These are phyloP conservation scores for Pristiophorus japonicus DNA, from an alignment of 2,113 vertebrate genomes.

Conservation along the genomic window DNA sequence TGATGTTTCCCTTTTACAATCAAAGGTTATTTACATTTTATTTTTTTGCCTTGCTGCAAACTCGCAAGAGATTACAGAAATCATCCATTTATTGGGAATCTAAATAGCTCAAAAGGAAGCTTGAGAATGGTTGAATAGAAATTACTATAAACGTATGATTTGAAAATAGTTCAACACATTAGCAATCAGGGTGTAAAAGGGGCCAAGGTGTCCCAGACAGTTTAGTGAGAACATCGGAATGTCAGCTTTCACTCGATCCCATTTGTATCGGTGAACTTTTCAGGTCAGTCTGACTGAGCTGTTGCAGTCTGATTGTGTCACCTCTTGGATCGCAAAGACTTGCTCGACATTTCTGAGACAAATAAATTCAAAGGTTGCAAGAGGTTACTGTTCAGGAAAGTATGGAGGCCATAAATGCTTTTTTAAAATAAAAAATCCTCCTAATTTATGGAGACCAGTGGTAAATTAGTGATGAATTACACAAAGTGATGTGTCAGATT, in stretches of 20 bases:
- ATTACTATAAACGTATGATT: not conserved
- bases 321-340: not conserved
- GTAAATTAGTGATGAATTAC: not conserved
- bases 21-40: slow-evolving; percentile 28
- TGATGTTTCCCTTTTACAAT: not conserved
- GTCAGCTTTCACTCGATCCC: not conserved
- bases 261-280: not conserved
- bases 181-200: not conserved
- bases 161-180: not conserved
- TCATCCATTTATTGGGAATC: not conserved
- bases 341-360: not conserved
- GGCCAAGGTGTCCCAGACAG: not conserved
- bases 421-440: not conserved
- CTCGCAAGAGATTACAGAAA: not conserved
- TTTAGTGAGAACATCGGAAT: not conserved
- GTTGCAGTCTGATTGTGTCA: too few relatives aligned
- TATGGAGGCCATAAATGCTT: not conserved
- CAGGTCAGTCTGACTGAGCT: not conserved
- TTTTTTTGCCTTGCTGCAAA: not conserved
- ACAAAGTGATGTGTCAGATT: not conserved
- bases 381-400: not conserved
- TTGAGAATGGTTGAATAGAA: not conserved
- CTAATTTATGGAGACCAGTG: not conserved
- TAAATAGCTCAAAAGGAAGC: not conserved
- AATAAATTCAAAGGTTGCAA: not conserved